Evolutionary conservation across 2,888 invertebrate species (phyloP), one percentile per base, ranked within the genome.

Genomic region (Nemapogon koenigi): DNA sequence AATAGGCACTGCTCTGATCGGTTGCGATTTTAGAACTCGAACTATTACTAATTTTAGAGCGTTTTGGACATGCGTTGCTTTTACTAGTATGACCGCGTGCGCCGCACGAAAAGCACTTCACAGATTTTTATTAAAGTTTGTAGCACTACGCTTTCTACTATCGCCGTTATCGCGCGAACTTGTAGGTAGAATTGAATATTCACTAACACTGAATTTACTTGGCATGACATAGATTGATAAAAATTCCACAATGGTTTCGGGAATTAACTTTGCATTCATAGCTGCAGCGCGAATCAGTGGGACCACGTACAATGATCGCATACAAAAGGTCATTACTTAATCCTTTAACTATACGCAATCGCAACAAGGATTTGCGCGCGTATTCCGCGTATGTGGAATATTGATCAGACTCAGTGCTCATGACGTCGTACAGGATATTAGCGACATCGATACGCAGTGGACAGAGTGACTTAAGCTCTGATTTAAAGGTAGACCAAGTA

Each of bases 401-500:
- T 3, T 25, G 15, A 22, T 38, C 26, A 7, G 44, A 47, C 37
- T 8, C 8, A n/a, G n/a, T n/a, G n/a, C n/a, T n/a, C n/a, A n/a
- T n/a, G n/a, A n/a, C n/a, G n/a, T n/a, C n/a, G n/a, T n/a, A n/a
- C n/a, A n/a, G n/a, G n/a, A n/a, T n/a, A n/a, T n/a, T n/a, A n/a
- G n/a, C n/a, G n/a, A n/a, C n/a, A n/a, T n/a, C n/a, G n/a, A n/a
- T n/a, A n/a, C n/a, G n/a, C n/a, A n/a, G n/a, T n/a, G n/a, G n/a
- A 27, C 46, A 44, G 4, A 47, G 28, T 2, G 45, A 30, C 4
- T 39, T 40, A 17, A 47, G 44, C 35, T 45, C 41, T 2, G 7
- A 10, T 28, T 46, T 44, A 36, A 46, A 47, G 38, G 42, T 44
- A n/a, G 32, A 35, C 46, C 44, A 44, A 13, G 36, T 41, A 2